Evolutionary conservation across 2,797 vertebrate genomes (phyloP), one percentile per base, ranked within the genome.

Genomic region (Cetoscarus ocellatus): DNA sequence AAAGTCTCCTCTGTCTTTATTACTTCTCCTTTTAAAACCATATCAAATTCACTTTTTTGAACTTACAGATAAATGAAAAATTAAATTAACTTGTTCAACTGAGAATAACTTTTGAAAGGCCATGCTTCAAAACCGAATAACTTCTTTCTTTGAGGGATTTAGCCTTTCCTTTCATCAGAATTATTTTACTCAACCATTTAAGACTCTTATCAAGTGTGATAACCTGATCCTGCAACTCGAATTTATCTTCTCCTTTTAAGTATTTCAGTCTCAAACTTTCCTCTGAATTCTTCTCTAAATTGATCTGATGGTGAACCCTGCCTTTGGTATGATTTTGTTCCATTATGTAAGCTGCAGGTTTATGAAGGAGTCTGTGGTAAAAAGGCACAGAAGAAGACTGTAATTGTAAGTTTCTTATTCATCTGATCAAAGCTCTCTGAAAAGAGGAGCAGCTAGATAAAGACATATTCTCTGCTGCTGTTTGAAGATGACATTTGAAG

Each of bases 401-500:
- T 42, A 15, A 52, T 61, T 69, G 51, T 73, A 35, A 35, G n/a
- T 54, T 55, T 48, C 39, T 18, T 36, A 39, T 49, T 74, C 67
- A 56, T 62, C 43, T 52, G 47, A 73, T 79, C 65, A 83, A 78
- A 73, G 67, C 68, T 59, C 36, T 77, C 27, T 43, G 39, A 50
- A 66, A 53, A 34, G n/a, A 64, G 43, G 47, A 64, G 59, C 38
- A 14, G 59, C 53, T 14, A 49, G 70, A 71, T 70, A 38, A 63
- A 84, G 70, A 59, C 64, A 15, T 1, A 1, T n/a, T 15, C 10
- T 18, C 5, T 43, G 70, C 13, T 17, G 42, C 57, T 61, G 49
- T 77, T 63, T 62, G 68, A 77, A 58, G 72, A 51, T 0, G 45
- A 19, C 42, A 10, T 43, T 54, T 56, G 15, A 61, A 59, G 71